Percentiles rank a stretch among this genome's conserved stretches.
Conservation (phyloP, 1,140 invertebrate genomes). For the Cotesia glomerata region DNA sequence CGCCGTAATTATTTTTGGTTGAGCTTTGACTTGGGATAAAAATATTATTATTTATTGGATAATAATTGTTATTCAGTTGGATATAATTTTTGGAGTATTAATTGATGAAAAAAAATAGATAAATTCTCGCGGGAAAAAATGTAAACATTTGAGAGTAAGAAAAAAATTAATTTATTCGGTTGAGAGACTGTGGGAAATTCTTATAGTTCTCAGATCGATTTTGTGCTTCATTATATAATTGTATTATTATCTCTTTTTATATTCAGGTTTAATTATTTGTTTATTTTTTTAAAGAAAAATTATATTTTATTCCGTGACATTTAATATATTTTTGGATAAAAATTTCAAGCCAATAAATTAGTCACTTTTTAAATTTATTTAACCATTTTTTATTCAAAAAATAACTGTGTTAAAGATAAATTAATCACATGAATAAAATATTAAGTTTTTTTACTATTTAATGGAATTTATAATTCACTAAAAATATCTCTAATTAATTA, state of each 20-base stretch:
- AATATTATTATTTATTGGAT: neutral
- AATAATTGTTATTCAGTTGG: neutral
- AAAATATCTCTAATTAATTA: too few relatives aligned
- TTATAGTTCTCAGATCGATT: conserved; percentile 1
- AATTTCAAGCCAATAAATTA: too few relatives aligned
- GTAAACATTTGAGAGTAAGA: neutral
- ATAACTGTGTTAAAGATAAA: too few relatives aligned
- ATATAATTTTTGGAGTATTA: neutral
- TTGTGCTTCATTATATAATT: neutral
- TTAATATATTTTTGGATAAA: too few relatives aligned
- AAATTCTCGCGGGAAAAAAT: neutral
- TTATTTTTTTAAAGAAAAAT: neutral
- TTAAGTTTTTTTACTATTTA: too few relatives aligned
- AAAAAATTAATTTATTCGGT: conserved; percentile 10
- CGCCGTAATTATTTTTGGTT: neutral
- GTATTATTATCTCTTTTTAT: neutral
- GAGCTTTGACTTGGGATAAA: neutral
- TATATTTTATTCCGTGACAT: neutral
- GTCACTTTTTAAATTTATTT: too few relatives aligned
- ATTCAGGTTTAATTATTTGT: neutral
- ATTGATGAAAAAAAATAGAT: neutral
- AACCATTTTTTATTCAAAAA: too few relatives aligned
- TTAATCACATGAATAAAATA: too few relatives aligned
- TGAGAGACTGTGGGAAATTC: conserved; percentile 9
- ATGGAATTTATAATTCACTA: too few relatives aligned